Conservation (phyloP, 2,888 invertebrate species). For the Epirrita christyi region DNA sequence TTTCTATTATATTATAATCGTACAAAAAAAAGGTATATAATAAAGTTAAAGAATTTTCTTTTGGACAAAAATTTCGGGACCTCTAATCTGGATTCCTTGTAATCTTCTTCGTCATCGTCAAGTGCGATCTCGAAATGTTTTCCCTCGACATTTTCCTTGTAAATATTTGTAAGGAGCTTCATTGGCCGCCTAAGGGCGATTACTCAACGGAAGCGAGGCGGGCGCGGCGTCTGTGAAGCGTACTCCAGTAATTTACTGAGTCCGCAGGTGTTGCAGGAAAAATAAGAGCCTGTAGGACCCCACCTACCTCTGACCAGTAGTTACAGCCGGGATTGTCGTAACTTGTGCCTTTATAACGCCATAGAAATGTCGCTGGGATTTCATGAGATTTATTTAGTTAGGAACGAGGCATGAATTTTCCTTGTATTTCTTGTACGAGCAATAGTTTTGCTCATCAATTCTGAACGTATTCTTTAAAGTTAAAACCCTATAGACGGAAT, state of each 20-base stretch:
- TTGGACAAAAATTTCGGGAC: not conserved
- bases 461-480: no score
- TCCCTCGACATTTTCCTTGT: slow-evolving; percentile 44
- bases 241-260: slow-evolving; percentile 51
- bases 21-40: no score
- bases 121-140: slow-evolving; percentile 35
- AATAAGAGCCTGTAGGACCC: slow-evolving; percentile 46
- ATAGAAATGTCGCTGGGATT: slow-evolving; percentile 41
- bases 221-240: slow-evolving; percentile 37
- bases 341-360: slow-evolving; percentile 41
- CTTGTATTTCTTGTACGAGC: no score
- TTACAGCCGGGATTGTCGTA: slow-evolving; percentile 44
- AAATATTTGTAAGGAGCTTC: slow-evolving; percentile 51
- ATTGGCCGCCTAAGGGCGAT: slow-evolving; percentile 45
- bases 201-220: slow-evolving; percentile 41
- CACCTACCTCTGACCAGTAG: slow-evolving; percentile 38
- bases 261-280: slow-evolving; percentile 61
- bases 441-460: no score
- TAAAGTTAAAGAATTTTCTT: not conserved
- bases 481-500: no score
- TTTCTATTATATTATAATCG: no score
- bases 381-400: slow-evolving; percentile 31
- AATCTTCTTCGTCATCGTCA: slow-evolving; percentile 5
- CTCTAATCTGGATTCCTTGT: slow-evolving; percentile 5
- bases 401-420: slow-evolving; percentile 2